Evolutionary conservation across 2,797 vertebrate species (phyloP).

Genomic region (Argyrosomus regius): DNA sequence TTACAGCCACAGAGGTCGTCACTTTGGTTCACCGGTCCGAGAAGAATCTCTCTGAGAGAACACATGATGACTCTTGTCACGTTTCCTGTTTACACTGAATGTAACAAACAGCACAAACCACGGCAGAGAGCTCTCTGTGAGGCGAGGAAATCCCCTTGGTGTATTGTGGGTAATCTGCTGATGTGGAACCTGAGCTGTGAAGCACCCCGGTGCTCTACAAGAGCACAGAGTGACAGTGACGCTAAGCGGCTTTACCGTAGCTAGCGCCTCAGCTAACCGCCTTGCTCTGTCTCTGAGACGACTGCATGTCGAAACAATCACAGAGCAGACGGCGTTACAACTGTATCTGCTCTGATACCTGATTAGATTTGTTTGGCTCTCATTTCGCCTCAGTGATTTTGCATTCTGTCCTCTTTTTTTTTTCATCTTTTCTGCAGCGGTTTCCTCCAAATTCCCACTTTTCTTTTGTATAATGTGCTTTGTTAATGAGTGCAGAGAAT

Average conservation of each 20-base stretch:
- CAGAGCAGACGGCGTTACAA: not conserved
- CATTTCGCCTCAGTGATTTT: not conserved
- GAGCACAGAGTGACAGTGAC: constrained; percentile 69
- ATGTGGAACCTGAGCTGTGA: constrained; percentile 76
- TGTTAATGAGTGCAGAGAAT: constrained; percentile 28
- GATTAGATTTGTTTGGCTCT: constrained; percentile 34
- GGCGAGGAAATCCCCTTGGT: constrained; percentile 69
- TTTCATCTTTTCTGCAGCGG: too few relatives aligned
- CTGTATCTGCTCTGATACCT: constrained; percentile 39
- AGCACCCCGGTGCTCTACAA: constrained; percentile 65
- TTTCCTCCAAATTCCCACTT: not conserved
- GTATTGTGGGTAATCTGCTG: constrained; percentile 78
- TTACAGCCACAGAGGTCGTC: too few relatives aligned
- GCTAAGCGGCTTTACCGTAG: constrained; percentile 74
- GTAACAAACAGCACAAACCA: constrained; percentile 33
- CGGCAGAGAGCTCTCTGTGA: constrained; percentile 51
- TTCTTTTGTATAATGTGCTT: not conserved
- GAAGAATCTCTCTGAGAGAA: not conserved
- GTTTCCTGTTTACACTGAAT: constrained; percentile 50
- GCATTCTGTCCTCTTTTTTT: not conserved
- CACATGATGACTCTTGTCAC: constrained; percentile 5
- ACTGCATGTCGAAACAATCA: constrained; percentile 43
- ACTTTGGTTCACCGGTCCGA: not conserved
- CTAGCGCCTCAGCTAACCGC: constrained; percentile 46
- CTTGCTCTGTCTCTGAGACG: constrained; percentile 25